Base-by-base conservation (phyloP, 2,888 invertebrate genomes). In the Drosophila pegasa region DNA sequence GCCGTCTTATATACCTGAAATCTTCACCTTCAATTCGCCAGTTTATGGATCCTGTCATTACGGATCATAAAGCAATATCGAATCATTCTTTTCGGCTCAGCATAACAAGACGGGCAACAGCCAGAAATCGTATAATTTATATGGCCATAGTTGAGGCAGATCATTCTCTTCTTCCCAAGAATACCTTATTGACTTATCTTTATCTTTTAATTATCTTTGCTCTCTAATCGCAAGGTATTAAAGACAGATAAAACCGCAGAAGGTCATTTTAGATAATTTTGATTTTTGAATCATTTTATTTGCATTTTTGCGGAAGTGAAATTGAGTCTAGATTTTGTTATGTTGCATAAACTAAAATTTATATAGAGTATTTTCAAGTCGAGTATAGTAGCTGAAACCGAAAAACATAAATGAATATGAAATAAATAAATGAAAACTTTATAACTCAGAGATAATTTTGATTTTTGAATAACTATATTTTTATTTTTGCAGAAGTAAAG, bases 31-130 rank as follows among this genome's bases (percentile, higher is more conserved):
- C 18, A 38, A 5, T 48, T 62, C 50, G 18, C 14, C 7, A 10
- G 50, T 68, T 75, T 75, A 75, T 65, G 38, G 27, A 31, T 31
- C 22, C 50, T 51, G 18, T 33, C 40, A 50, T 64, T 51, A 33
- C 38, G 38, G 25, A 25, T 16, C 67, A 50, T 75, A 75, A 75
- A 75, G 56, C 72, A 67, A 45, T 71, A 68, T 75, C 63, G 72
- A 55, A 50, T 22, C 47, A 55, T 40, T 52, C 22, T 58, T 70
- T 35, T 27, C 7, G 12, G 16, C 20, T 1, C n/a, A 52, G n/a
- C 59, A 58, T 55, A 62, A 25, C 45, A 60, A 57, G 20, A 43
- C 35, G 12, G 12, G 47, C 40, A 56, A 31, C 27, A 67, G 40
- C 20, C 25, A 38, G n/a, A 18, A 51, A 35, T 18, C 27, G 18